Percentiles rank a stretch among this genome's conserved stretches.
phyloP scores from a whole-genome alignment of 1,140 invertebrate genomes.

The Trinorchestia longiramus region DNA sequence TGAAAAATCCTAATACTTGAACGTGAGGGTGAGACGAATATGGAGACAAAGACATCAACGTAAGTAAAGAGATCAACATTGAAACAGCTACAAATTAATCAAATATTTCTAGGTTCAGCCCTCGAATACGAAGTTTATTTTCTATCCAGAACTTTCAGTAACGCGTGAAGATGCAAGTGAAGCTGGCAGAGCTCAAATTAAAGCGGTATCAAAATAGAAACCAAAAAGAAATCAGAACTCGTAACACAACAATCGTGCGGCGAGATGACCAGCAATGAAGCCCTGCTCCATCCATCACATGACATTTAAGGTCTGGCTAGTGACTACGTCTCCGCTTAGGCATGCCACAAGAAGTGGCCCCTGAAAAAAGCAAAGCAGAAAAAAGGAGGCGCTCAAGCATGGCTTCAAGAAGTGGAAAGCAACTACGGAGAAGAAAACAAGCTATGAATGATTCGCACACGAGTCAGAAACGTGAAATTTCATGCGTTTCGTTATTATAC shows the following conservation, averaged over 20 bases:
- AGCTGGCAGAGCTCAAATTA: not conserved
- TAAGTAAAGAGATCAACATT: not conserved
- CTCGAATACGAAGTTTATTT: not conserved
- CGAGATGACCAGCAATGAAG: not conserved
- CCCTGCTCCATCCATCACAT: not conserved
- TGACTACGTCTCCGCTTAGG: not conserved
- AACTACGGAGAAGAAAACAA: not conserved
- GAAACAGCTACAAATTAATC: not conserved
- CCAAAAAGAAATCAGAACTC: too few species aligned
- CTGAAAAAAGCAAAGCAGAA: not conserved
- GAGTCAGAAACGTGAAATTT: too few species aligned
- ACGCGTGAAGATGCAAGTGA: not conserved
- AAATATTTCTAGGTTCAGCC: not conserved
- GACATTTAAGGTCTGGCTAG: constrained; percentile 6
- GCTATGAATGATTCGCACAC: not conserved
- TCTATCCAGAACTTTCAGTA: not conserved
- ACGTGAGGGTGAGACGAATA: not conserved
- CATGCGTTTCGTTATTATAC: not conserved
- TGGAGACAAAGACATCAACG: not conserved
- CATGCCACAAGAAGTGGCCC: not conserved
- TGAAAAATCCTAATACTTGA: not conserved
- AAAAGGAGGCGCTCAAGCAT: not conserved
- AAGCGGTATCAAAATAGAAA: not conserved
- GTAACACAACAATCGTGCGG: not conserved
- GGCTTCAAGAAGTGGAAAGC: not conserved